Conservation (phyloP, 2,113 vertebrate genomes). For the Empidonax alnorum region DNA sequence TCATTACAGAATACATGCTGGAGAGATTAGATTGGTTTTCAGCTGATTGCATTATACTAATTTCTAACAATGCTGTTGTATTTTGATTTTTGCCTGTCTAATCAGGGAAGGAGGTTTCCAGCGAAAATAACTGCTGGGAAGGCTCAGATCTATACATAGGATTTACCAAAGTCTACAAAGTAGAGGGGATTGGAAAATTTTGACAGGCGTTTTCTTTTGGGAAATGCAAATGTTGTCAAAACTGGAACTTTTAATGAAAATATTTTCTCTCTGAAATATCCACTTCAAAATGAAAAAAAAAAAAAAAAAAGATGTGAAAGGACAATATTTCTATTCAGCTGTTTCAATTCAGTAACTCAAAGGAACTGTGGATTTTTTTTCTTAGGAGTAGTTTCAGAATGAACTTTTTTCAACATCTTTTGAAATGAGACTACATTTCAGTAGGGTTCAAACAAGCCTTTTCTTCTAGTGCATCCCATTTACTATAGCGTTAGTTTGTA, state of each 20-base stretch:
- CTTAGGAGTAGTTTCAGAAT: background rate
- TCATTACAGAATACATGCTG: background rate
- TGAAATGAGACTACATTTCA: background rate
- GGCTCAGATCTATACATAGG: background rate
- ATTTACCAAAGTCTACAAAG: background rate
- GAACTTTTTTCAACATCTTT: background rate
- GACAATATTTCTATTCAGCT: background rate
- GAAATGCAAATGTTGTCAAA: background rate
- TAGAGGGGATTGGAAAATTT: background rate
- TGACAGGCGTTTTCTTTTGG: background rate
- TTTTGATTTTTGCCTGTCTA: background rate
- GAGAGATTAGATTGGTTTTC: background rate
- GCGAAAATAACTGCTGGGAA: background rate
- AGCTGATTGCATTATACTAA: conserved; percentile 14
- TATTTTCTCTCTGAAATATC: background rate
- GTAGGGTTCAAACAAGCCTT: background rate
- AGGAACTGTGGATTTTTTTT: background rate
- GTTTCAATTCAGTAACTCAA: background rate
- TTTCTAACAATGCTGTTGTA: background rate
- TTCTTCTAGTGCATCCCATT: background rate
- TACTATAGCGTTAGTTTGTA: background rate
- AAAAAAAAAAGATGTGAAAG: rapidly evolving
- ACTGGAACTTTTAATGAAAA: background rate
- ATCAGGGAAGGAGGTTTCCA: background rate
- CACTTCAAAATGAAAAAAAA: background rate